phyloP scores from a whole-genome alignment of 2,113 vertebrate genomes.

The Acrocephalus kingi region DNA sequence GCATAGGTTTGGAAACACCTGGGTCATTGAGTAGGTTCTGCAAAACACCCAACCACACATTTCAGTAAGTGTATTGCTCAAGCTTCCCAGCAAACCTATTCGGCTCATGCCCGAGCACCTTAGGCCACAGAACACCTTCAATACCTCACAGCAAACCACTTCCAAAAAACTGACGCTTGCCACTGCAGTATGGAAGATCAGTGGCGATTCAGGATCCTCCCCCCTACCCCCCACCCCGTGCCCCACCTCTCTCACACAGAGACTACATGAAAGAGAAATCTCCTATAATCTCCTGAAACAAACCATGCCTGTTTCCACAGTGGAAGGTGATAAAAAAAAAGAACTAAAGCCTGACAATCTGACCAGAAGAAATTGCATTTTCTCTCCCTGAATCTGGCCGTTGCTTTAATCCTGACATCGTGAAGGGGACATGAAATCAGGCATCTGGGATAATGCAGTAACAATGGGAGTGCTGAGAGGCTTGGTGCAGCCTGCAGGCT shows the following conservation, averaged over 20 bases:
- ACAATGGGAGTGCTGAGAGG: not conserved
- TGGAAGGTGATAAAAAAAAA: not conserved
- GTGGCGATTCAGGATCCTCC: not conserved
- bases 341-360: not conserved
- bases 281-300: not conserved
- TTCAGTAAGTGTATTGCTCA: not conserved
- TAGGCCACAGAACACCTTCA: not conserved
- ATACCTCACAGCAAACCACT: not conserved
- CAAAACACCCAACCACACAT: not conserved
- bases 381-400: not conserved
- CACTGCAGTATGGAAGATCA: not conserved
- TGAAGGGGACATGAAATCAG: not conserved
- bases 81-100: not conserved
- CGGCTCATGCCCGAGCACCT: not conserved
- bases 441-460: not conserved
- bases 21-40: not conserved
- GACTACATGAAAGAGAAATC: not conserved
- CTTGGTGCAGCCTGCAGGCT: not conserved
- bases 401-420: slow-evolving; percentile 22
- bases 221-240: too few species aligned
- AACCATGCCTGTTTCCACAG: not conserved
- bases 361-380: slow-evolving; percentile 24
- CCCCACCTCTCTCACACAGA: not conserved
- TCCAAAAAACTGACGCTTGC: not conserved
- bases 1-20: not conserved